Conservation (phyloP, 2,888 invertebrate species). For the Acanthacorydalis orientalis region DNA sequence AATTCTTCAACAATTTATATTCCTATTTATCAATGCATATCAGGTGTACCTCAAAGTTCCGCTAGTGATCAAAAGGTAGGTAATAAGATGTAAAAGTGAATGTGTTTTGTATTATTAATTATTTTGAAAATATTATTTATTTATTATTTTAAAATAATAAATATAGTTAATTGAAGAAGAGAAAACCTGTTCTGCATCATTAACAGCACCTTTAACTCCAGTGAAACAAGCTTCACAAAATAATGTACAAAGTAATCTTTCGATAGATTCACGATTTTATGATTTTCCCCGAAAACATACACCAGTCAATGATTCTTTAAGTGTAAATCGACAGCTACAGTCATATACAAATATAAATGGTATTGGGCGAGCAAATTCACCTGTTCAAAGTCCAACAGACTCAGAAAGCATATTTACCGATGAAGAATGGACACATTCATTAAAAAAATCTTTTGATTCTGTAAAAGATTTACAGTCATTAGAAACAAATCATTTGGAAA, state of each 20-base stretch:
- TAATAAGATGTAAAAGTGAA: too few relatives aligned
- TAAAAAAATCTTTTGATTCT: conserved; percentile 9
- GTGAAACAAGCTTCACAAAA: conserved; percentile 7
- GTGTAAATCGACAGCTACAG: conserved; percentile 16
- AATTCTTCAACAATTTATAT: too few relatives aligned
- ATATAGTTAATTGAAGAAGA: too few relatives aligned
- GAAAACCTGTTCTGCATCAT: not conserved
- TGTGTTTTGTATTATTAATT: too few relatives aligned
- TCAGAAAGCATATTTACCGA: conserved; percentile 50
- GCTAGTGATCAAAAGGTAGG: too few relatives aligned
- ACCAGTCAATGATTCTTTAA: conserved; percentile 9
- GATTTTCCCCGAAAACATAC: conserved; percentile 24
- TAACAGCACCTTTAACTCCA: conserved; percentile 6
- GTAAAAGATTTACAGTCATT: conserved; percentile 33
- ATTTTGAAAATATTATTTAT: too few relatives aligned
- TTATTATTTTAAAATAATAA: too few relatives aligned
- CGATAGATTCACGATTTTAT: conserved; percentile 35
- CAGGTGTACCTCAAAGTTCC: too few relatives aligned
- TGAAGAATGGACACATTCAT: conserved; percentile 40
- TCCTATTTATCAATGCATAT: too few relatives aligned
- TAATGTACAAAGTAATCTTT: conserved; percentile 15
- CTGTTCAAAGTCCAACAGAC: conserved; percentile 46
- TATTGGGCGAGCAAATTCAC: conserved; percentile 24
- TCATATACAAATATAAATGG: conserved; percentile 21
- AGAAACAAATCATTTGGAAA: conserved; percentile 20